Conservation (phyloP, 2,797 vertebrate genomes). For the Momotus momota region DNA sequence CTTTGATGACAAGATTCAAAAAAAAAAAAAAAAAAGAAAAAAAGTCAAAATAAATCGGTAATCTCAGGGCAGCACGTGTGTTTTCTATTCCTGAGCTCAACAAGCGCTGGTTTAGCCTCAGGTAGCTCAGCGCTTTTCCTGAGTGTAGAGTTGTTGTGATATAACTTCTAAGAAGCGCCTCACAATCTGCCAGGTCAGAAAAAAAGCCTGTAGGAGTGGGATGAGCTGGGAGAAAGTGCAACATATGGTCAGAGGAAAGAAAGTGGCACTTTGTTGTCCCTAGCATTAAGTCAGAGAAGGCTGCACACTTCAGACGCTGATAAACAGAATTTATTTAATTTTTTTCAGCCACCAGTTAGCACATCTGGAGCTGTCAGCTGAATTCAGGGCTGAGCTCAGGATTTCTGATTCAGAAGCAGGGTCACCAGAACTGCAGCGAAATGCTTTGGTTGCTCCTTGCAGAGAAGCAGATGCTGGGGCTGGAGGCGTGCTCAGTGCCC, state of each 20-base stretch:
- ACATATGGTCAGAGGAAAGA: neutral
- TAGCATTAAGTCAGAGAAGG: neutral
- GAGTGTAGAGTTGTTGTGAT: neutral
- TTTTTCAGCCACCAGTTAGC: neutral
- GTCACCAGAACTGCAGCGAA: neutral
- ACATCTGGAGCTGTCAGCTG: neutral
- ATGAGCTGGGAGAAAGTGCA: neutral
- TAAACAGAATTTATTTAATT: too few relatives aligned
- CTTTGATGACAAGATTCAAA: neutral
- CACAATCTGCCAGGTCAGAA: neutral
- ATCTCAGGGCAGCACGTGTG: neutral
- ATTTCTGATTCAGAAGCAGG: neutral
- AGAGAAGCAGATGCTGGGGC: fast-evolving
- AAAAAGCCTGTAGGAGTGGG: neutral
- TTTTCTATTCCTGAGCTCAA: neutral
- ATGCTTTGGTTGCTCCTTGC: neutral
- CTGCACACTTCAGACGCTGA: neutral
- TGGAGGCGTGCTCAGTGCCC: too few relatives aligned
- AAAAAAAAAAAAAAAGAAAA: too few relatives aligned
- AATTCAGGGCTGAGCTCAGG: neutral
- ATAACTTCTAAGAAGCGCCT: neutral
- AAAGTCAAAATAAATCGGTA: neutral
- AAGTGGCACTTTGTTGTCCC: neutral
- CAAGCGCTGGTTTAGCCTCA: neutral
- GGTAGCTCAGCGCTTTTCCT: neutral